Conservation (phyloP, 2,888 invertebrate species). For the Chymomyza amoena region DNA sequence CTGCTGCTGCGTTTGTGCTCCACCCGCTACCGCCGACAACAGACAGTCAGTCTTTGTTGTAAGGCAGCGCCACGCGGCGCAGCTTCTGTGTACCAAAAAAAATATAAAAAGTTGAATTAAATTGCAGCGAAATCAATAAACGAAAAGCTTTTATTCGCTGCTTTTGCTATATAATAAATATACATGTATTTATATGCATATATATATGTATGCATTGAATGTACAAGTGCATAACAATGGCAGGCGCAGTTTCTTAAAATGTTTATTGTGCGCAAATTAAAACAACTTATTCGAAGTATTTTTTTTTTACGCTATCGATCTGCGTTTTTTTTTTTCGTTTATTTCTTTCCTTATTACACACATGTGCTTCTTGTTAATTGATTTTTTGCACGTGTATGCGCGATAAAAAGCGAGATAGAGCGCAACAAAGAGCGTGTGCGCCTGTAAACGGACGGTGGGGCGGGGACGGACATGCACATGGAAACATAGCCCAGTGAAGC, state of each 20-base stretch:
- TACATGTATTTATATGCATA: too few relatives aligned
- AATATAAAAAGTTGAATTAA: slow-evolving; percentile 10
- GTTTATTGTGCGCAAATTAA: not conserved
- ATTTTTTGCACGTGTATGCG: slow-evolving; percentile 57
- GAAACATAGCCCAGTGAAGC: slow-evolving; percentile 28
- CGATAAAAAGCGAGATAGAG: slow-evolving; percentile 38
- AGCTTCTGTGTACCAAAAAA: slow-evolving; percentile 10
- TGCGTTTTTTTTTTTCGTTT: slow-evolving; percentile 24
- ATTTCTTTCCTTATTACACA: slow-evolving; percentile 12
- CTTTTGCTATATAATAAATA: too few relatives aligned
- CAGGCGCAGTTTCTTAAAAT: not conserved
- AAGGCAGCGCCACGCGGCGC: slow-evolving; percentile 26
- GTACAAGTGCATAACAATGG: not conserved
- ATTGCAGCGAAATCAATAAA: not conserved
- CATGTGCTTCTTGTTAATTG: slow-evolving; percentile 63
- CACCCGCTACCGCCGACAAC: slow-evolving; percentile 4
- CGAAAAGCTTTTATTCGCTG: not conserved
- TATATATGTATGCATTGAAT: too few relatives aligned
- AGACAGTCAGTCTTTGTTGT: slow-evolving; percentile 17
- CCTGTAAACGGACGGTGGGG: too few relatives aligned
- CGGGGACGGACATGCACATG: slow-evolving; percentile 16
- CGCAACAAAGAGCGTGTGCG: slow-evolving; percentile 22
- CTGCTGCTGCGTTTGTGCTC: not conserved
- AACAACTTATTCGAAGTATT: not conserved
- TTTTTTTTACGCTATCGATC: not conserved